A percentile compares a stretch with the other conserved stretches of the same genome.
Evolutionary conservation across 2,888 invertebrate genomes (phyloP).

Genomic region (Dasysyrphus tricinctus): DNA sequence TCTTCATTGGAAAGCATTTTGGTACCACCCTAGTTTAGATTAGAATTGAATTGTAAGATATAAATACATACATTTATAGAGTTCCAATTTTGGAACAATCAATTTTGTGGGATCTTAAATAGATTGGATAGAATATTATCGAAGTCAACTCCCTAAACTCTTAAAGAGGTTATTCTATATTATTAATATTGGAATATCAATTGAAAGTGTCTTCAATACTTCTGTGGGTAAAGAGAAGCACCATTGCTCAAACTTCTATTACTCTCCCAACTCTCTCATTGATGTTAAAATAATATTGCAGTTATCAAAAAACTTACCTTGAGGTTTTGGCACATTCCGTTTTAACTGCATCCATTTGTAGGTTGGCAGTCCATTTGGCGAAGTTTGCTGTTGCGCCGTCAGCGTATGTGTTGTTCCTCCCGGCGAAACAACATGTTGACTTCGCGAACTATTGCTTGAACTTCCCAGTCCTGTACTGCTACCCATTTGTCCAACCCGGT

Average conservation of each 20-base stretch:
- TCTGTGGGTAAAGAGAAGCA: too few species aligned
- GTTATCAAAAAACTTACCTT: slow-evolving; percentile 85
- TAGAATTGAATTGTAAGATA: too few species aligned
- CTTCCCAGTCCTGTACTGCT: slow-evolving; percentile 65
- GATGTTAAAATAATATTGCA: background rate
- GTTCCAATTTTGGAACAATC: too few species aligned
- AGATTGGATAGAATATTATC: too few species aligned
- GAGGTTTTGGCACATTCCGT: slow-evolving; percentile 96
- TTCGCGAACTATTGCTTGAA: slow-evolving; percentile 77
- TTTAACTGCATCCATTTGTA: slow-evolving; percentile 99
- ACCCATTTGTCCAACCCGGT: slow-evolving; percentile 61
- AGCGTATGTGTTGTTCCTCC: slow-evolving; percentile 79
- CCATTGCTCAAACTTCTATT: background rate
- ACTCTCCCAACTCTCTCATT: background rate
- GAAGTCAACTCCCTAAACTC: too few species aligned
- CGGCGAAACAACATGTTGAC: slow-evolving; percentile 81
- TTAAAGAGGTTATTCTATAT: too few species aligned
- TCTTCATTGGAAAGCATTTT: too few species aligned
- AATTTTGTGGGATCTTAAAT: too few species aligned
- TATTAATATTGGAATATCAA: too few species aligned
- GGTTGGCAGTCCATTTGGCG: slow-evolving; percentile 87
- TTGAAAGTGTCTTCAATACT: too few species aligned
- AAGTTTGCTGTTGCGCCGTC: slow-evolving; percentile 82
- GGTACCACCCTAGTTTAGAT: too few species aligned
- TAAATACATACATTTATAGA: too few species aligned